Evolutionary conservation across 2,797 vertebrate genomes (phyloP), one percentile per base, ranked within the genome.

Genomic region (Anomalospiza imberbis): DNA sequence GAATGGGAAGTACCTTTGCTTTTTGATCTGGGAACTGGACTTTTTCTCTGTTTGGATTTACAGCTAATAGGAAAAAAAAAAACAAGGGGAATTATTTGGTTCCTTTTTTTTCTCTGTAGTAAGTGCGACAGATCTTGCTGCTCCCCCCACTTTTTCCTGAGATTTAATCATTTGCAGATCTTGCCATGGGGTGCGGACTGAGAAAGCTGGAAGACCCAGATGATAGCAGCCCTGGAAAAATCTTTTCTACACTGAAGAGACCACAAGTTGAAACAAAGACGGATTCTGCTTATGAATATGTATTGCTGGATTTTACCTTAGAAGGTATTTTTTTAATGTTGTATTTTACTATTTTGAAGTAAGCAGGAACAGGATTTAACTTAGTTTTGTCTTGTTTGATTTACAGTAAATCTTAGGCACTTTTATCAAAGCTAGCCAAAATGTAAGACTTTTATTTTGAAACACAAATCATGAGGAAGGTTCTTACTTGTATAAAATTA

Each of bases 141-240:
- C 97, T 95, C 84, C 89, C 93, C 86, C 87, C 72, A 67, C 89
- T 82, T 93, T 95, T 88, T 94, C 88, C 91, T 95, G 96, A 42
- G 28, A 68, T 94, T 95, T 97, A 97, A 96, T 97, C 94, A 89
- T 77, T 96, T 96, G 79, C 97, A 97, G 97, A 93, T 93, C 87
- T 95, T 96, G 98, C 97, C 96, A 99, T 99, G 99, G 99, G 99
- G 98, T 99, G 99, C 97, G 99, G 99, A 97, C 97, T 99, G 87
- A 96, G 99, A 94, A 99, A 99, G 94, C 98, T 99, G 96, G 98
- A 99, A 96, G 99, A 99, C 95, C 98, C 99, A 83, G 99, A 99
- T 98, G 99, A 99, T 97, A 99, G 98, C 98, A 99, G 99, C 89
- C 99, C 99, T 87, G 99, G 99, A 96, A 99, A 99, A 95, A 99